Base-by-base conservation (phyloP, 2,113 vertebrate species). In the Melanotaenia duboulayi region DNA sequence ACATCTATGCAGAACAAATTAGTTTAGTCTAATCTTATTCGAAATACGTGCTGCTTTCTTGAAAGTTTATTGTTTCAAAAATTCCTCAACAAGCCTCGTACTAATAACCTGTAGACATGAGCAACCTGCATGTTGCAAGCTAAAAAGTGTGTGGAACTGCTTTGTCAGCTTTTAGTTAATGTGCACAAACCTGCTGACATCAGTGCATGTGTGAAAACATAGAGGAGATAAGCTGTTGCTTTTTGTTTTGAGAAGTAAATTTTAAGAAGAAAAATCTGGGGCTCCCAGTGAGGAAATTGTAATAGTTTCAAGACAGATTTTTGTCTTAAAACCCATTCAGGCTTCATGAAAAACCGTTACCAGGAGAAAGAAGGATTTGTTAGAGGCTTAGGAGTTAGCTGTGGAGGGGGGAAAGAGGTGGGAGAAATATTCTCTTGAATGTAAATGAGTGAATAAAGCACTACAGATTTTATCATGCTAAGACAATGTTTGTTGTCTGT, bases 91-190 rank as follows among this genome's bases (percentile, higher is more conserved):
- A 2, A 20, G 20, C 11, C 23, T 62, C 19, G 1, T 62, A 35
- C 32, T 35, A 44, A 39, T 19, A 44, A 46, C 62, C 16, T 24
- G 24, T 19, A 19, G 7, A 65, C 71, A 57, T 37, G 11, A 59
- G 37, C 25, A 24, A 59, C 5, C 28, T 7, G n/a, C 35, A 11
- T 28, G 1, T 51, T 28, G 28, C 28, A 8, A 19, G 51, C 16
- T 46, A 10, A 55, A 50, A 28, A 71, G 7, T 24, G 32, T 35
- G 19, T 4, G 17, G 19, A 57, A 28, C 35, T 20, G 25, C 35
- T 17, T 17, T 25, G 24, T 55, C 37, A 46, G n/a, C 46, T 11
- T 24, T 39, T 24, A 28, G 54, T 14, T 63, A 68, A 68, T 69
- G 52, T 64, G 58, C 25, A 23, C 5, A 13, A 61, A 72, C 50